Evolutionary conservation across 2,797 vertebrate species (phyloP), one percentile per base, ranked within the genome.

Genomic region (Myripristis jacobus): DNA sequence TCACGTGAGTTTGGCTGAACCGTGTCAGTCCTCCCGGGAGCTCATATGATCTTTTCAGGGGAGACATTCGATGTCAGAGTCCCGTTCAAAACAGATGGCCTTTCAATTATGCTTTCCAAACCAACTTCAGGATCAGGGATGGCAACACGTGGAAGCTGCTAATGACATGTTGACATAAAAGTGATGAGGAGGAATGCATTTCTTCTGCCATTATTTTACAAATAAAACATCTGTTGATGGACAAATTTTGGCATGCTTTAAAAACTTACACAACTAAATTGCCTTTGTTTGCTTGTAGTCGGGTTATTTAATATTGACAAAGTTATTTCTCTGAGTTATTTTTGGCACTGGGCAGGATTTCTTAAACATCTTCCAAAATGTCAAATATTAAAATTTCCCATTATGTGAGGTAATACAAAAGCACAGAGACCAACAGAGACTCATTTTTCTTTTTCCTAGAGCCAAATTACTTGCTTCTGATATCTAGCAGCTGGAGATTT

Each of bases 61-160:
- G 66, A 77, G 67, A 77, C 69, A 77, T 78, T 79, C 60, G 73
- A 87, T 73, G 78, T 82, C 75, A 73, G 79, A 80, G 79, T 85
- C 63, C 72, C 76, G 60, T 58, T 75, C 72, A 72, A 73, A 87
- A 75, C 91, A 90, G 88, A 89, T 85, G 89, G 88, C 48, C 68
- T 41, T 51, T 78, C 66, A 66, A 82, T 88, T 85, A 69, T 69
- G 43, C 72, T 72, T 63, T 65, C 60, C 34, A 75, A 79, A 82
- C 75, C 69, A 75, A 69, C 73, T 66, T 84, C 65, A 71, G 64
- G 73, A 84, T 66, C 70, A 78, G 78, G 63, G 66, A 80, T 68
- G 61, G 75, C 71, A 84, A 56, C 80, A 80, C 62, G 74, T 70
- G 77, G 55, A 73, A 80, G 73, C 60, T 43, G 72, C 76, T 85